Evolutionary conservation across 2,797 vertebrate species (phyloP).

Genomic region (Sus cebifrons): DNA sequence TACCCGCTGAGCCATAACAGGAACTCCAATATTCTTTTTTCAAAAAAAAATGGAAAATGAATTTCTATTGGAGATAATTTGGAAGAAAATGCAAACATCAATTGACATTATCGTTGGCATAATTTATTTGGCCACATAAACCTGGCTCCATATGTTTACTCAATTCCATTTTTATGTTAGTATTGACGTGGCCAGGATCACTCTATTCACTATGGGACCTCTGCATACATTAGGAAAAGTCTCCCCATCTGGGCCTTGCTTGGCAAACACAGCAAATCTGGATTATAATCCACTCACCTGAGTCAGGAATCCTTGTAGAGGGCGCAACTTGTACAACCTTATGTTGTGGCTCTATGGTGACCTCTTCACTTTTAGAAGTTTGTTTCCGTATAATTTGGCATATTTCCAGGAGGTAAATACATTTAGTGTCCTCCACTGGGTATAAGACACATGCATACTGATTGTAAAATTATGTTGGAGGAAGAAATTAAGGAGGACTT

Average conservation of each 20-base stretch:
- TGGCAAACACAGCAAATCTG: not conserved
- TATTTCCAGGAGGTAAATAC: not conserved
- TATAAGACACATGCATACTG: not conserved
- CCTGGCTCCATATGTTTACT: not conserved
- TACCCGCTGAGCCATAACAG: too few relatives aligned
- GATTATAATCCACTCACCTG: not conserved
- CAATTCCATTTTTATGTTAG: not conserved
- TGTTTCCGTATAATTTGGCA: not conserved
- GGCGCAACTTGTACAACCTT: not conserved
- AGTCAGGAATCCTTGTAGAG: not conserved
- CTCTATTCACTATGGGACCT: not conserved
- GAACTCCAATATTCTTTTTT: not conserved
- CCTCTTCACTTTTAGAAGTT: not conserved
- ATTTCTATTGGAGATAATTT: slow-evolving; percentile 1
- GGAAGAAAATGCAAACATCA: not conserved
- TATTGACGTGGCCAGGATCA: not conserved
- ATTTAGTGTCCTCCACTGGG: not conserved
- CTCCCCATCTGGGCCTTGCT: not conserved
- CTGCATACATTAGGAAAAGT: not conserved
- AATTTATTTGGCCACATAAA: not conserved
- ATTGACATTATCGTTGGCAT: slow-evolving; percentile 25
- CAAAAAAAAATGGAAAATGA: slow-evolving; percentile 25
- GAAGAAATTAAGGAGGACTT: not conserved
- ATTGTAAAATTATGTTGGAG: not conserved
- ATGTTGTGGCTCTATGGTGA: not conserved